Evolutionary conservation across 1,140 invertebrate species (phyloP), one percentile per base, ranked within the genome.

Genomic region (Gryllus bimaculatus): DNA sequence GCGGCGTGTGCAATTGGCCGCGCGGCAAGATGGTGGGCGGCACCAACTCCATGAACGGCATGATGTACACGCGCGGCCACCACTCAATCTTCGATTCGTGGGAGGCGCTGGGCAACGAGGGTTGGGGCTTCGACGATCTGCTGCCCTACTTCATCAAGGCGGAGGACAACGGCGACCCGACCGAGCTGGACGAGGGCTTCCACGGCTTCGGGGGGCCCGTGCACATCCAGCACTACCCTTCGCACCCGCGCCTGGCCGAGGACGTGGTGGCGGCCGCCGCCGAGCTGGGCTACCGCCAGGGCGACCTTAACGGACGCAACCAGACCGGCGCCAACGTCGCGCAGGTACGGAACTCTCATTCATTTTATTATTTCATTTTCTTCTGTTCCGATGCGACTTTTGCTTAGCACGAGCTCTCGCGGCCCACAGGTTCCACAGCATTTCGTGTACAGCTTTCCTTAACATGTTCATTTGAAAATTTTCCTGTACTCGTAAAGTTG

Each of bases 201-300:
- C 83, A 84, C 79, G 47, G 82, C 48, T 21, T 84, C 85, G 81
- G 79, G 83, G 13, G 85, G 82, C 21, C 80, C 83, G 0, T 81
- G 76, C 18, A 79, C 75, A 77, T 84, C 73, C n/a, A 82, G 80
- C 74, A 81, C 10, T n/a, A 79, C 78, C 5, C 82, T 78, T 20
- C 80, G 76, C 13, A 80, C 79, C 83, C 84, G n/a, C 78, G 47
- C 21, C 80, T 88, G 47, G 83, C 86, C 7, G 81, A 85, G 80
- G 85, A 76, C 82, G 87, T 96, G 80, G 86, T 93, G 18, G 87
- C 90, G 81, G 92, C 93, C 1, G 93, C 91, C 0, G 81, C 85
- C 75, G 90, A 94, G 81, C 81, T 95, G 26, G 93, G 94, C 1
- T 94, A 93, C 81, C 85, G 87, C 54, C 91, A 88, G 78, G 89